These are phyloP conservation scores for Scaptomyza montana DNA, from an alignment of 1,140 invertebrate species.

Conservation along the genomic window DNA sequence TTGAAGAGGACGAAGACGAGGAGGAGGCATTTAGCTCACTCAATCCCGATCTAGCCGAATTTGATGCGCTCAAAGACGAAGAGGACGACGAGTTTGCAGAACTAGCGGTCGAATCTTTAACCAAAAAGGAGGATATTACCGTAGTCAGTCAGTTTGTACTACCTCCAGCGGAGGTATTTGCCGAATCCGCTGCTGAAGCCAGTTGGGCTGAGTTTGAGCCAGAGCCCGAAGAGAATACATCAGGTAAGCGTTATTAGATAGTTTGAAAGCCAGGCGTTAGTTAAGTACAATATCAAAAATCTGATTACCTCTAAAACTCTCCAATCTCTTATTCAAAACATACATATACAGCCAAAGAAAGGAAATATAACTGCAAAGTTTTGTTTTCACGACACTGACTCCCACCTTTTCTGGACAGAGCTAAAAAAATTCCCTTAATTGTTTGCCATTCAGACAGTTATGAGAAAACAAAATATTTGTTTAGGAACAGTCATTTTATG, in stretches of 20 bases:
- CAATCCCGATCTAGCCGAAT: conserved; percentile 81
- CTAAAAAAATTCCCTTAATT: no score
- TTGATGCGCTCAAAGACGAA: conserved; percentile 84
- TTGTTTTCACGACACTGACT: no score
- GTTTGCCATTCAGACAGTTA: no score
- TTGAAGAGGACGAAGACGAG: conserved; percentile 67
- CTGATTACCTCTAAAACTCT: no score
- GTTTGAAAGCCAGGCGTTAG: neutral
- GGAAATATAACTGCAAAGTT: no score
- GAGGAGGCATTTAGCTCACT: conserved; percentile 14
- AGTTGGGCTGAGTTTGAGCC: conserved; percentile 87
- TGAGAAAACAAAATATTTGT: no score
- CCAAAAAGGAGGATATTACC: conserved; percentile 85
- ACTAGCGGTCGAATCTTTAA: conserved; percentile 89
- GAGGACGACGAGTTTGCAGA: conserved; percentile 90
- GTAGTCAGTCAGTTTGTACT: conserved; percentile 66
- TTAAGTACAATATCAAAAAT: no score
- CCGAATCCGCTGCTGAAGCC: conserved; percentile 84
- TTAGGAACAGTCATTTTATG: no score
- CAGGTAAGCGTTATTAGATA: conserved; percentile 33
- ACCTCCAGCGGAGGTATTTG: conserved; percentile 56
- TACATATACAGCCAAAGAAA: no score
- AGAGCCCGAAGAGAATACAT: conserved; percentile 50
- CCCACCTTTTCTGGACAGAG: no score
- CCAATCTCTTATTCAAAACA: no score